phyloP scores from a whole-genome alignment of 2,888 invertebrate species.

The Spicauda simplicius region DNA sequence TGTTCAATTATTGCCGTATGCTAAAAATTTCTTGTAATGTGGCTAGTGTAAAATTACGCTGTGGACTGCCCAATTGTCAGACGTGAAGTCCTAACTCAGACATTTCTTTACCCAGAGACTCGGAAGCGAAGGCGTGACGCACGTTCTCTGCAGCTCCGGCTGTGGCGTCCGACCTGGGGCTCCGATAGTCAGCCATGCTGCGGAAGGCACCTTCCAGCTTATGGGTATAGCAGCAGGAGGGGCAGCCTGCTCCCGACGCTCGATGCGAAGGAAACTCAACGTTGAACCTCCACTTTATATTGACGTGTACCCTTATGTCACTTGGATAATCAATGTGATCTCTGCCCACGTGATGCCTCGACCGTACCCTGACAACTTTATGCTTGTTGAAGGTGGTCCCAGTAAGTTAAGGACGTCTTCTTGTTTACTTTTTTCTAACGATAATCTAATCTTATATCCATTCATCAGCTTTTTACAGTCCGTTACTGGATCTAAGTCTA shows the following conservation, averaged over 20 bases:
- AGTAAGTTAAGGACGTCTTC: too few species aligned
- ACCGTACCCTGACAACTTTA: constrained; percentile 64
- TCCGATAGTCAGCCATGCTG: constrained; percentile 64
- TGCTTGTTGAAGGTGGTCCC: constrained; percentile 54
- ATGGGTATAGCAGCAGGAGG: constrained; percentile 67
- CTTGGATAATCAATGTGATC: constrained; percentile 70
- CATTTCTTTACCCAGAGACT: constrained; percentile 52
- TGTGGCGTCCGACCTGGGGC: constrained; percentile 71
- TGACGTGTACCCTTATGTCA: constrained; percentile 69
- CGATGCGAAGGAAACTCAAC: constrained; percentile 64
- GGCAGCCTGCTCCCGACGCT: constrained; percentile 56
- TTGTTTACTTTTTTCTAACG: too few species aligned
- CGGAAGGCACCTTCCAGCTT: constrained; percentile 65
- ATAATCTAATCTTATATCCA: too few species aligned
- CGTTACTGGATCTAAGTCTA: too few species aligned
- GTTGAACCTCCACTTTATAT: constrained; percentile 69
- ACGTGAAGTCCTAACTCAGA: too few species aligned
- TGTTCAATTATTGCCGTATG: too few species aligned
- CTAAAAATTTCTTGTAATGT: too few species aligned
- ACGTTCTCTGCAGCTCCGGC: constrained; percentile 69
- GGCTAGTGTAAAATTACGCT: too few species aligned
- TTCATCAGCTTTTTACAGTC: too few species aligned
- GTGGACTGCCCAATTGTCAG: too few species aligned
- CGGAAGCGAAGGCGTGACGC: constrained; percentile 65
- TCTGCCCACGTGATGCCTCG: constrained; percentile 65